A percentile compares a stretch with the other conserved stretches of the same genome.
phyloP scores from a whole-genome alignment of 2,113 vertebrate species.

The Cairina moschata region DNA sequence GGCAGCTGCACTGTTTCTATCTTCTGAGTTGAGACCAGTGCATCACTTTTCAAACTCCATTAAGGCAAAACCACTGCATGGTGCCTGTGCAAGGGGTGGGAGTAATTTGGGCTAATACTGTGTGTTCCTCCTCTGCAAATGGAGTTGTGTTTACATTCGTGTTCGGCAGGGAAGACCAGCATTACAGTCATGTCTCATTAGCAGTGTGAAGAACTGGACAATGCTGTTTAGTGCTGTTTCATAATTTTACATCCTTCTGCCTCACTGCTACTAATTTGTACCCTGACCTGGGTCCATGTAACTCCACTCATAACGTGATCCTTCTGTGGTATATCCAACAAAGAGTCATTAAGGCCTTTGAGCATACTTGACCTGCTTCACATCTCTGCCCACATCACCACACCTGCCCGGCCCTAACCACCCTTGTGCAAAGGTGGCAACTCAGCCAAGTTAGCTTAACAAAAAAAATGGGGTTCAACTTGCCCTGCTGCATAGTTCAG shows the following conservation, averaged over 20 bases:
- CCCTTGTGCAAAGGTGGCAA: background rate
- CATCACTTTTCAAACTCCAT: background rate
- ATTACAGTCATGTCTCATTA: background rate
- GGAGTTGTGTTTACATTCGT: background rate
- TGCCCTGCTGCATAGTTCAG: background rate
- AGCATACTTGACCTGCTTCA: background rate
- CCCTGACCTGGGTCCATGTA: background rate
- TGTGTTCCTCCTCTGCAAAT: background rate
- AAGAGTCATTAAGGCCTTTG: background rate
- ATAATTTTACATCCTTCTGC: background rate
- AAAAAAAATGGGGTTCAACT: background rate
- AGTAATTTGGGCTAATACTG: background rate
- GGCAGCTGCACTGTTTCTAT: background rate
- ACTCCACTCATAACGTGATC: background rate
- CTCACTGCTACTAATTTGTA: background rate
- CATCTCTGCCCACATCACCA: background rate
- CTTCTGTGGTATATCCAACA: background rate
- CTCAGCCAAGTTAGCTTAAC: background rate
- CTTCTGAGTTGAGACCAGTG: background rate
- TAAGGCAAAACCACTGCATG: background rate
- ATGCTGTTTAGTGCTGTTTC: background rate
- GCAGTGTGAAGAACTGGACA: background rate
- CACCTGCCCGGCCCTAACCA: rapidly evolving
- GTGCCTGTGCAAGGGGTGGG: background rate
- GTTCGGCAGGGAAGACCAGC: background rate